phyloP scores from a whole-genome alignment of 2,888 invertebrate genomes.

The Chrysotoxum bicinctum region DNA sequence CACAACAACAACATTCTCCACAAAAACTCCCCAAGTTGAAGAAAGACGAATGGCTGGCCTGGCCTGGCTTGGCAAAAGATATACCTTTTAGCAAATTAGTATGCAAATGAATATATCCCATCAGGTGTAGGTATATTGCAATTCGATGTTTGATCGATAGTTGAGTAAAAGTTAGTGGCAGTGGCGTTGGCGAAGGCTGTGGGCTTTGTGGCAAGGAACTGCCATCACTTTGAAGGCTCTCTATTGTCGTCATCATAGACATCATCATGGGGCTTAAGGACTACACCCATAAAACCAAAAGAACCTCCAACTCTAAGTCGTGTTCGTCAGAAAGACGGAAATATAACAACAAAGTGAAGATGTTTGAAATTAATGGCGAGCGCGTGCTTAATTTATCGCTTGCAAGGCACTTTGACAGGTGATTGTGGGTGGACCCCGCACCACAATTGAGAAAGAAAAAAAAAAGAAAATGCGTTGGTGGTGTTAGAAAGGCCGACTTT shows the following conservation, averaged over 20 bases:
- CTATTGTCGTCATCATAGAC: slow-evolving; percentile 7
- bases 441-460: too few relatives aligned
- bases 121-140: slow-evolving; percentile 38
- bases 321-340: background rate
- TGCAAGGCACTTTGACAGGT: slow-evolving; percentile 64
- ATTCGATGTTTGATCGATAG: slow-evolving; percentile 71
- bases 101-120: slow-evolving; percentile 64
- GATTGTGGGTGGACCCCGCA: slow-evolving; percentile 11
- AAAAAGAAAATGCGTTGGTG: background rate
- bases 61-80: too few relatives aligned
- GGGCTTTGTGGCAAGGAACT: background rate
- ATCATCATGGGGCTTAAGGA: slow-evolving; percentile 37
- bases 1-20: background rate
- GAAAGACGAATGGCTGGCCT: background rate
- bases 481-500: background rate
- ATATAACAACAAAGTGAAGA: slow-evolving; percentile 51
- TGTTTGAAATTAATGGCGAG: slow-evolving; percentile 66
- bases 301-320: background rate
- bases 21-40: background rate
- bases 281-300: slow-evolving; percentile 15
- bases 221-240: slow-evolving; percentile 27
- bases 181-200: background rate
- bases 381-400: slow-evolving; percentile 70
- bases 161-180: slow-evolving; percentile 49
- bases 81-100: slow-evolving; percentile 58